Evolutionary conservation across 2,888 invertebrate species (phyloP).

Genomic region (Tachina fera): DNA sequence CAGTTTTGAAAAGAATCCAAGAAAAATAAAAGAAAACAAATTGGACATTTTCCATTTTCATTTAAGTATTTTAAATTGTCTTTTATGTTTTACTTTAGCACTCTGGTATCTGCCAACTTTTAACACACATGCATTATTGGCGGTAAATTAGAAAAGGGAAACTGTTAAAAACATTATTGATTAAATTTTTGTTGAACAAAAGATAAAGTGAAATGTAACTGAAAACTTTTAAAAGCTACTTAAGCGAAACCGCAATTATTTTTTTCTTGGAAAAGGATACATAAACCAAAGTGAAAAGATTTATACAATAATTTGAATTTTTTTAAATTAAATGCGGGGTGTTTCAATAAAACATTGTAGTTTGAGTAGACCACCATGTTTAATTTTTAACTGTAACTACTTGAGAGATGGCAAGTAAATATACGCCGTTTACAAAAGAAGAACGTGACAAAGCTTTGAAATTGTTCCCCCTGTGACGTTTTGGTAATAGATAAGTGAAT

Average conservation of each 20-base stretch:
- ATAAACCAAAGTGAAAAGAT: too few species aligned
- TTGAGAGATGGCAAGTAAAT: too few species aligned
- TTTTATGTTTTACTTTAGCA: not conserved
- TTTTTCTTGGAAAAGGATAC: not conserved
- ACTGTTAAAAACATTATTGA: constrained; percentile 35
- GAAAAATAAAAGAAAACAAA: constrained; percentile 7
- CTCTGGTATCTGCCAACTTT: not conserved
- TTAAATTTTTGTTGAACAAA: constrained; percentile 37
- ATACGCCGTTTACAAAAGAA: too few species aligned
- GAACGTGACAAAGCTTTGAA: too few species aligned
- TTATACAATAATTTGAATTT: not conserved
- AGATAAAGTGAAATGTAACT: constrained; percentile 13
- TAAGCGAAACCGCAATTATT: constrained; percentile 53
- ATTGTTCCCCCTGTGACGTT: too few species aligned
- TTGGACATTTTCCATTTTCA: constrained; percentile 35
- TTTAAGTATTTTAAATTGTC: constrained; percentile 27
- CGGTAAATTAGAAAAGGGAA: constrained; percentile 9
- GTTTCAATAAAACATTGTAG: too few species aligned
- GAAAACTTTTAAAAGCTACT: constrained; percentile 41
- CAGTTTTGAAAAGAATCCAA: constrained; percentile 36
- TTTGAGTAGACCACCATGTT: too few species aligned
- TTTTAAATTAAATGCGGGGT: too few species aligned
- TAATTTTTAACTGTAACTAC: too few species aligned
- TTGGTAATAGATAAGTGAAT: too few species aligned
- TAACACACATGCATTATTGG: constrained; percentile 1